Base-by-base conservation (phyloP, 2,113 vertebrate genomes). In the Orycteropus afer region DNA sequence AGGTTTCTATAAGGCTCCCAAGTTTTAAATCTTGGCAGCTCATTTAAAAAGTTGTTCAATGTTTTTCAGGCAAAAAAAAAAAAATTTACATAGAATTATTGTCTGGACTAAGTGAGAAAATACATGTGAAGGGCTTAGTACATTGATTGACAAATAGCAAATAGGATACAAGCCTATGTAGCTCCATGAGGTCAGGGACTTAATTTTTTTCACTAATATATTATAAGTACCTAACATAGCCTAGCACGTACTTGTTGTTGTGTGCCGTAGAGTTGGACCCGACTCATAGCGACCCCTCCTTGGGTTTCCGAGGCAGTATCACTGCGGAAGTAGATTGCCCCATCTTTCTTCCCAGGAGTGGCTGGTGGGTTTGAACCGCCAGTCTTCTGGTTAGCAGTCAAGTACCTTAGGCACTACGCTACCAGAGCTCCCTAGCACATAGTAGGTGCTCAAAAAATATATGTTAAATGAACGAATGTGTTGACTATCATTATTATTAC, bases 41-140 rank as follows among this genome's bases (percentile, higher is more conserved):
- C 61, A 82, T 45, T 91, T 45, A 84, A 76, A 94, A 84, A 61
- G n/a, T 76, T 76, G 17, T 87, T 91, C 14, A 49, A 74, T 18
- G 23, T 34, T 87, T 23, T 65, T 18, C 10, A 67, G 57, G 25
- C 20, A 13, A 61, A 37, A 27, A 42, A 65, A 32, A 57, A 76
- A 53, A 47, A 7, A 15, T 83, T 34, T 55, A 12, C 42, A 53
- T n/a, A 78, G 45, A 5, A 42, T 57, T 49, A 23, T 92, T 89
- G 89, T 85, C 53, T 82, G 47, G 40, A 53, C 20, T 32, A 93
- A 37, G 27, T 49, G 17, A 83, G 37, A 86, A 93, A 32, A 34
- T 25, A 57, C 11, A 25, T 9, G 5, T 55, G n/a, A 55, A 86
- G 63, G 7, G n/a, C 27, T 91, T 71, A 78, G 86, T 11, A 15